Conservation (phyloP, 2,888 invertebrate genomes). For the Malthinus flaveolus region DNA sequence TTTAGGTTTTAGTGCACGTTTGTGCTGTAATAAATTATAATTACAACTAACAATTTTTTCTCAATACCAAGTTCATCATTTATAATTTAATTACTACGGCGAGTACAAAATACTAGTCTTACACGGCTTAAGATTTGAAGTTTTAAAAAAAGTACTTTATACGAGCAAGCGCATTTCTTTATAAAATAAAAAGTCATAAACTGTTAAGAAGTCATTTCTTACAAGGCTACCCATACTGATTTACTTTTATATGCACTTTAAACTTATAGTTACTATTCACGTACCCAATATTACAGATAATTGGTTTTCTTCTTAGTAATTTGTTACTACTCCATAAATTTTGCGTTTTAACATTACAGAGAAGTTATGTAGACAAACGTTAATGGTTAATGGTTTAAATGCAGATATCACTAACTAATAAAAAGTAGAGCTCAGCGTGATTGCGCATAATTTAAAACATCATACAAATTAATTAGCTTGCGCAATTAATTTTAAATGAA, state of each 20-base stretch:
- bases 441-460: background rate
- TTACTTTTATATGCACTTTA: constrained; percentile 24
- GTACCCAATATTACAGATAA: constrained; percentile 33
- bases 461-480: background rate
- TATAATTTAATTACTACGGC: too few species aligned
- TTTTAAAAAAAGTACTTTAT: too few species aligned
- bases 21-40: too few species aligned
- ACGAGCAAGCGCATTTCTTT: too few species aligned
- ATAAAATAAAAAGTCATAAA: constrained; percentile 19
- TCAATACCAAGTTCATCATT: too few species aligned
- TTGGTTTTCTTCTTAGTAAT: constrained; percentile 14
- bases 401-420: background rate
- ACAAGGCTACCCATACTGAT: constrained; percentile 14
- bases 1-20: too few species aligned
- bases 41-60: too few species aligned
- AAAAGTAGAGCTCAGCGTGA: too few species aligned
- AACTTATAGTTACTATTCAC: constrained; percentile 30
- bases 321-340: constrained; percentile 11
- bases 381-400: background rate
- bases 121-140: too few species aligned
- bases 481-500: background rate
- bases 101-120: too few species aligned
- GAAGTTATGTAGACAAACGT: background rate
- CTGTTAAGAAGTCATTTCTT: background rate
- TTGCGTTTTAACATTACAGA: background rate